Evolutionary conservation across 2,888 invertebrate genomes (phyloP), one percentile per base, ranked within the genome.

Genomic region (Arctia plantaginis): DNA sequence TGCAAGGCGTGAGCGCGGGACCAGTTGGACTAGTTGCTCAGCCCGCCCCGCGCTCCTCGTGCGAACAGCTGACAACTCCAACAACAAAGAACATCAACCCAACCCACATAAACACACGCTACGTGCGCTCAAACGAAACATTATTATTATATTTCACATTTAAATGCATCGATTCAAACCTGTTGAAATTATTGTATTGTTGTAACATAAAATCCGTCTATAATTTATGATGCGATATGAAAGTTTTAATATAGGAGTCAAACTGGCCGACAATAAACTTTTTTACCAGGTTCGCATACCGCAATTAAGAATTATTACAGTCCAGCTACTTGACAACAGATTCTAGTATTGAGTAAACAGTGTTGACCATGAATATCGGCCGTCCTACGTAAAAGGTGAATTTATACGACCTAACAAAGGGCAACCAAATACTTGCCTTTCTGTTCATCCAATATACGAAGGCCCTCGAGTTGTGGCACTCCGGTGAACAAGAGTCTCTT

Each of bases 381-480:
- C 72, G 73, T 83, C 77, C 74, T 77, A 77, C 72, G 88, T 86
- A 86, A 90, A 88, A 90, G 87, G 90, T 90, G 90, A 90, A 84
- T 81, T 82, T 77, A 79, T 85, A 85, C 85, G 87, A 86, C 88
- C 87, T 89, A 89, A 91, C 89, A 90, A 90, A 92, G 91, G 92
- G 90, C 89, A 88, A 81, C 77, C 71, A 81, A 81, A 81, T 91
- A 95, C 95, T 95, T 94, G 94, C 95, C 95, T 95, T 94, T 93
- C 89, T 94, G 92, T 90, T 93, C 95, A 95, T 95, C 95, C 95
- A 95, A 95, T 94, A 91, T 90, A 88, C 91, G 91, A 90, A 89
- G 92, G 91, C 87, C 89, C 91, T 92, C 93, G 88, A 91, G 85
- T 87, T 89, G 90, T 88, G 90, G 91, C 92, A 91, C 92, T 93